Evolutionary conservation across 2,888 invertebrate genomes (phyloP), one percentile per base, ranked within the genome.

Genomic region (Plagodis dolabraria): DNA sequence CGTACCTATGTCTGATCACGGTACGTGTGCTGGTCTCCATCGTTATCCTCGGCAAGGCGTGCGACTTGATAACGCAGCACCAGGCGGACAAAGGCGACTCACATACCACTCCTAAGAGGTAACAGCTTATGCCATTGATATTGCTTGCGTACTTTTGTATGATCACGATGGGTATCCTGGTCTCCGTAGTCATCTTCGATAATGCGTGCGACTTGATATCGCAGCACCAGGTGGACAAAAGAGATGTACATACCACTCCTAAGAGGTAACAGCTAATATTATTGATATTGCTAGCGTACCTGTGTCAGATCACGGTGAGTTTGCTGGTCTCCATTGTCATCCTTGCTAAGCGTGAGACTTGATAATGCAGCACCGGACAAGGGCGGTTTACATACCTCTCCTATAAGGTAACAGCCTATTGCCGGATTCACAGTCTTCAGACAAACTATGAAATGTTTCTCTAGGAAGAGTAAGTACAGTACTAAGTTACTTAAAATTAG

Each of bases 31-130:
- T 98, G 9, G 97, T 97, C 69, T 98, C 98, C 63, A 95, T 99
- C 53, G 94, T 98, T 33, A 96, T 99, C 52, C 93, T 99, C 64
- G 99, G 99, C 5, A 96, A 96, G 83, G 98, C 99, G 0, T 98
- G 98, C 75, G 96, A 97, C 76, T 93, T 98, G 66, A 98, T 99
- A 75, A 93, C 96, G 44, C 94, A 95, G 68, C 96, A 97, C 79
- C 94, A 94, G 83, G 91, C 80, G 70, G 94, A 89, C 72, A 94
- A 82, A 83, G 89, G 77, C 63, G 94, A 94, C 2, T 92, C 89
- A 62, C 87, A 89, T 53, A 75, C 83, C 22, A 93, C 84, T 68
- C 93, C 84, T 59, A 93, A 88, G 77, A 89, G 82, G 92, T 93
- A 80, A 77, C 22, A 22, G 22, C 22, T 22, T 22, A 22, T 22